Evolutionary conservation across 2,113 vertebrate species (phyloP), one percentile per base, ranked within the genome.

Genomic region (Seriola rivoliana): DNA sequence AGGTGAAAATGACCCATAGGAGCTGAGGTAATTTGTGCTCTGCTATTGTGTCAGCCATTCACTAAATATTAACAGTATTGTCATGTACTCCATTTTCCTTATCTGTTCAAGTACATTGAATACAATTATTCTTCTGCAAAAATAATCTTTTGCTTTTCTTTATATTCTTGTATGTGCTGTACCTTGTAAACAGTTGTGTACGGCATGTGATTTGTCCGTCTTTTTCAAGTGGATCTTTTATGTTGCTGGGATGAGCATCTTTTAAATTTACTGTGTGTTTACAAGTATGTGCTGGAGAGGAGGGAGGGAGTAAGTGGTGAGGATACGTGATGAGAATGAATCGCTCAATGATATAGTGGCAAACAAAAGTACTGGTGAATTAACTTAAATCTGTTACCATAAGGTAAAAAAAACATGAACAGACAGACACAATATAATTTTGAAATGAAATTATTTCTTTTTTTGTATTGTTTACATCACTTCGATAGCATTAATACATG

Each of bases 1-100:
- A 91, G 91, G 92, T 87, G 85, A 75, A 84, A 87, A 66, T 77
- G 85, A 86, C 84, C 78, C 89, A 52, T 11, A 81, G 76, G 76
- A 78, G 54, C 74, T 7, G n/a, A 23, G 46, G 40, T 85, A 50
- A 92, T 85, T 81, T 88, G 75, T 71, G 71, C 73, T 79, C 75
- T 16, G 80, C 73, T 84, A 59, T 80, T 86, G 73, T 81, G 58
- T 75, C 75, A 77, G 85, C 36, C 5, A 4, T 71, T 78, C 23
- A 6, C 72, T 59, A 38, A 54, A 68, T 69, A 83, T 86, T 75
- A 79, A 76, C 71, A 72, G 36, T 70, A 67, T 57, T 76, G 69
- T 36, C 60, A 65, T 62, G 67, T 32, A 4, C 48, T 25, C 62
- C 4, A 9, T 40, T 55, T 50, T 65, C 16, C 32, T 82, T 54